phyloP scores from a whole-genome alignment of 2,797 vertebrate species.

The Antennarius maculatus region DNA sequence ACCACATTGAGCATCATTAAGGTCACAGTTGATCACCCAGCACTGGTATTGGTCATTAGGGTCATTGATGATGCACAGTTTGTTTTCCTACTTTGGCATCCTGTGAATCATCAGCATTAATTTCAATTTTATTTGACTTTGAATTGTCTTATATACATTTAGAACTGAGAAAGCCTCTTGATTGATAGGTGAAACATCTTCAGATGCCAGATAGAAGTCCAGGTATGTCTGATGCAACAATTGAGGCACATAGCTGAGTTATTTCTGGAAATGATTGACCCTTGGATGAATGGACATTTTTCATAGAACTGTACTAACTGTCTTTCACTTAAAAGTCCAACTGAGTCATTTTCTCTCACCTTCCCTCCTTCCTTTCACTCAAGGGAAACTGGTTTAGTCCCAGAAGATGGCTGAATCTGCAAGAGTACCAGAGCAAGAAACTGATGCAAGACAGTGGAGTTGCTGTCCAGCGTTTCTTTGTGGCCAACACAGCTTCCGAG shows the following conservation, averaged over 20 bases:
- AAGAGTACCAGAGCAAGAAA: constrained; percentile 99
- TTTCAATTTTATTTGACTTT: no score
- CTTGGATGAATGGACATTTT: background rate
- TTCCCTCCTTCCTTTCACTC: background rate
- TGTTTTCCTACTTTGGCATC: no score
- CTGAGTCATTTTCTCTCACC: background rate
- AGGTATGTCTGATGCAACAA: no score
- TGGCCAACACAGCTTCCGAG: constrained; percentile 88
- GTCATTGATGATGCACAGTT: no score
- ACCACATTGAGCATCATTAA: no score
- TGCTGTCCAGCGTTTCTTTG: constrained; percentile 95
- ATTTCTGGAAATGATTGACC: constrained; percentile 15
- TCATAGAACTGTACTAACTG: constrained; percentile 27
- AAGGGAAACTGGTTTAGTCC: constrained; percentile 84
- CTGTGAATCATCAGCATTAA: no score
- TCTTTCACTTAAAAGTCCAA: constrained; percentile 24
- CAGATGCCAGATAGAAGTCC: no score
- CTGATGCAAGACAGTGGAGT: constrained; percentile 97
- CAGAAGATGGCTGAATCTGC: constrained; percentile 97
- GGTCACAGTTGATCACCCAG: no score
- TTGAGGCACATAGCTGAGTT: constrained; percentile 9
- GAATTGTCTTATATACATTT: no score
- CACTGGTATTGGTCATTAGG: no score
- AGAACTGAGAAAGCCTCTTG: no score
- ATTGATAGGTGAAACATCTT: no score